Evolutionary conservation across 2,113 vertebrate species (phyloP), one percentile per base, ranked within the genome.

Genomic region (Prinia subflava): DNA sequence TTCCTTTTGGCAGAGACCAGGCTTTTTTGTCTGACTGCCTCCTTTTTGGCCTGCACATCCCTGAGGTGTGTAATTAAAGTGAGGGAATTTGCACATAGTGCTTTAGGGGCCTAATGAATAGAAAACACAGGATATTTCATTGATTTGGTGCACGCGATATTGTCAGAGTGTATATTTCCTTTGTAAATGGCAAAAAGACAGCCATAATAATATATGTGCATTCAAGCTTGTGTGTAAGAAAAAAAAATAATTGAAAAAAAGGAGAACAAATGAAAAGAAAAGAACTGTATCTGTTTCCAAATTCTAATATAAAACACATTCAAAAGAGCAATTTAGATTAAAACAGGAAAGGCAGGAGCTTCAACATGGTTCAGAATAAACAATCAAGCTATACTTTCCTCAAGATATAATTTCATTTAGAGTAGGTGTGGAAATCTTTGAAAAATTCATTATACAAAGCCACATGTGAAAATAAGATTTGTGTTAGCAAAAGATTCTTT

Each of bases 21-120:
- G 74, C 79, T 98, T 98, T 96, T 98, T 98, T 98, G 97, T 98
- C 97, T 98, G 95, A 95, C 95, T 97, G 94, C 82, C 94, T 97
- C 93, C 93, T 94, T 96, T 97, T 97, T 96, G 96, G 97, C 97
- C 59, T 94, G 96, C 94, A 97, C 95, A 98, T 98, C 98, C 97
- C 97, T 84, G 97, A 98, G 97, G 98, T 98, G 96, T 98, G 96
- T 98, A 98, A 98, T 98, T 98, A 98, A 98, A 98, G 98, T 94
- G 92, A 97, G 96, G 96, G 97, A 98, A 98, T 98, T 98, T 98
- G 94, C 21, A 55, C 97, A 95, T 96, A 96, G 96, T 95, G 97
- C 97, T 98, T 98, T 97, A 95, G 96, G 96, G 97, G 94, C 76
- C 97, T 98, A 97, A 97, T 98, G 97, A 98, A 97, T 97, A 98